A percentile compares a stretch with the other conserved stretches of the same genome.
Conservation (phyloP, 1,140 invertebrate species). For the Drosophila albomicans region DNA sequence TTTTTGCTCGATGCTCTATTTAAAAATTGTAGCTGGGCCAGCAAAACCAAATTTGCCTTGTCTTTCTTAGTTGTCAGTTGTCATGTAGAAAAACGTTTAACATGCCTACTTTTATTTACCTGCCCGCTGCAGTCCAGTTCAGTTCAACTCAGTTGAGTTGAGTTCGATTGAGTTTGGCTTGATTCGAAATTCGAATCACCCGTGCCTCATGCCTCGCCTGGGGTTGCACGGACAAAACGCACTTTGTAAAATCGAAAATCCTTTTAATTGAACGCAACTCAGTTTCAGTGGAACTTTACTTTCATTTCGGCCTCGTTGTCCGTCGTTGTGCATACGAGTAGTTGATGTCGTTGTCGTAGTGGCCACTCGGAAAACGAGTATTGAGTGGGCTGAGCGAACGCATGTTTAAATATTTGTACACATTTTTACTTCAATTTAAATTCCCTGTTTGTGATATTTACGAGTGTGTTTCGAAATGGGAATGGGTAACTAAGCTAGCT, state of each 20-base stretch:
- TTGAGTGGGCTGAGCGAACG: slow-evolving; percentile 25
- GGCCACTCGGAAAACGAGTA: not conserved
- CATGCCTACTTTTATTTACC: slow-evolving; percentile 79
- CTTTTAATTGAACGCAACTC: slow-evolving; percentile 80
- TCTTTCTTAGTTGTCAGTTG: slow-evolving; percentile 71
- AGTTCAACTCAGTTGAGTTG: slow-evolving; percentile 1
- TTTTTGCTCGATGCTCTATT: slow-evolving; percentile 44
- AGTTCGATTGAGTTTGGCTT: slow-evolving; percentile 8
- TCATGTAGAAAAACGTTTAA: slow-evolving; percentile 75
- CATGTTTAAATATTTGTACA: slow-evolving; percentile 74
- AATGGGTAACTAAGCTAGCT: slow-evolving; percentile 45
- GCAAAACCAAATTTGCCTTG: slow-evolving; percentile 42
- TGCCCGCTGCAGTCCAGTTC: slow-evolving; percentile 35
- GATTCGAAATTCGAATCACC: slow-evolving; percentile 21
- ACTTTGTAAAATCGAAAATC: slow-evolving; percentile 81
- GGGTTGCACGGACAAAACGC: slow-evolving; percentile 63
- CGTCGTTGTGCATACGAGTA: not conserved
- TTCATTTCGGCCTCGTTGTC: slow-evolving; percentile 28
- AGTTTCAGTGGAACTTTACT: slow-evolving; percentile 59
- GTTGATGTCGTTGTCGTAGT: not conserved
- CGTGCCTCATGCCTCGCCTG: slow-evolving; percentile 6
- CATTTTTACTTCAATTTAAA: slow-evolving; percentile 79
- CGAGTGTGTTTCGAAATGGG: slow-evolving; percentile 30
- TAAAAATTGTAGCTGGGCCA: slow-evolving; percentile 56
- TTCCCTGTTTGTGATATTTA: slow-evolving; percentile 73